Conservation (phyloP, 1,140 invertebrate genomes). For the Trichonephila clavata region DNA sequence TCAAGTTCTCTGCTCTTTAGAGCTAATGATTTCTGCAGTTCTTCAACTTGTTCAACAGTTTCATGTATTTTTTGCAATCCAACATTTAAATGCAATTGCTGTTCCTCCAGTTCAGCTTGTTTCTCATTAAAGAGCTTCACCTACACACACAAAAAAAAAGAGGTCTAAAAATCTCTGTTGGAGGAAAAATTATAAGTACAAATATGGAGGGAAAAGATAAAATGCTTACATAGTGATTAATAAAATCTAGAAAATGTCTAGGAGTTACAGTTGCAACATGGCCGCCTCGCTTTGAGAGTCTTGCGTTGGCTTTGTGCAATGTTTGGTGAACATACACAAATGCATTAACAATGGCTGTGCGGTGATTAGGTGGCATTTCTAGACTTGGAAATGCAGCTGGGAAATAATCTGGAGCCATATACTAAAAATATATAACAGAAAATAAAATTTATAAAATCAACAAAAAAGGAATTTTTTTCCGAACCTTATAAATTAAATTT, state of each 20-base stretch:
- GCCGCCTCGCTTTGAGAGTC: constrained; percentile 94
- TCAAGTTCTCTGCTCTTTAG: constrained; percentile 97
- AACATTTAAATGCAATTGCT: constrained; percentile 99
- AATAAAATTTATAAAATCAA: too few relatives aligned
- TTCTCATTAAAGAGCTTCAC: constrained; percentile 98
- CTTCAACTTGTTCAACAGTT: constrained; percentile 99
- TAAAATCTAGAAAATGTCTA: constrained; percentile 99
- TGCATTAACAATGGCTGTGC: constrained; percentile 98
- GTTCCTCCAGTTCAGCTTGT: constrained; percentile 97
- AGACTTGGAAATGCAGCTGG: constrained; percentile 91
- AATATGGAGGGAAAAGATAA: neutral
- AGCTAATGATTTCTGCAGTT: constrained; percentile 99
- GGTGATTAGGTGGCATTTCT: constrained; percentile 86
- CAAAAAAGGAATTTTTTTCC: neutral
- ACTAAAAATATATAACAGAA: constrained; percentile 82
- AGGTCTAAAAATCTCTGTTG: neutral
- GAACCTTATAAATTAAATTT: neutral
- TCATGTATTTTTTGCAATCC: constrained; percentile 99
- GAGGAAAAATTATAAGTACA: neutral
- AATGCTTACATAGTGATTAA: constrained; percentile 94
- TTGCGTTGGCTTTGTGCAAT: constrained; percentile 94
- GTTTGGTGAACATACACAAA: constrained; percentile 99
- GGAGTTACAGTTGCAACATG: constrained; percentile 98
- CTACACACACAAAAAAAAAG: constrained; percentile 77
- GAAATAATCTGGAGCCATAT: constrained; percentile 93